Percentiles rank a stretch among this genome's conserved stretches.
phyloP scores from a whole-genome alignment of 2,113 vertebrate genomes.

The Macquaria australasica region DNA sequence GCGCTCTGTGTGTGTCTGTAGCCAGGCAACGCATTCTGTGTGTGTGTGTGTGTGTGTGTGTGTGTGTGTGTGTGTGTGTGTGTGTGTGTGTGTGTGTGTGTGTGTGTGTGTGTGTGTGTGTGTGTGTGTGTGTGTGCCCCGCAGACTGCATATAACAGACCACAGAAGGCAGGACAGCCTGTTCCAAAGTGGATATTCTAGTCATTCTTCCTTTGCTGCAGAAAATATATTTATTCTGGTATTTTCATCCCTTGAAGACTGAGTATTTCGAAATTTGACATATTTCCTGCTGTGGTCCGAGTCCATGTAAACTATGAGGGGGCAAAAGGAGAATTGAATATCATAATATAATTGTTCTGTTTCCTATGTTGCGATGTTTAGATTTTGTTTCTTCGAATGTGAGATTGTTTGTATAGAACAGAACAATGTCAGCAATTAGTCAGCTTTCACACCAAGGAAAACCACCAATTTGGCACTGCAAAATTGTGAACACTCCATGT shows the following conservation, averaged over 20 bases:
- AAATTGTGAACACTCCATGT: constrained; percentile 15
- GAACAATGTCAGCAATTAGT: constrained; percentile 20
- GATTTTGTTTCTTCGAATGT: background rate
- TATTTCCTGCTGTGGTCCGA: background rate
- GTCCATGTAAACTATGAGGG: background rate
- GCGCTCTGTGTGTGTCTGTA: constrained; percentile 64
- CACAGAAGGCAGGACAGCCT: constrained; percentile 74
- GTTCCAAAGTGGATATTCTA: constrained; percentile 68
- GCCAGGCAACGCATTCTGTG: constrained; percentile 63
- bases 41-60: constrained; percentile 24
- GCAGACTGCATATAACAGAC: constrained; percentile 70
- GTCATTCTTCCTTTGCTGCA: constrained; percentile 12
- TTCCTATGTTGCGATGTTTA: background rate
- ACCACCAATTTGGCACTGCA: constrained; percentile 1
- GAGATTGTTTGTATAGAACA: background rate
- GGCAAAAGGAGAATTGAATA: background rate
- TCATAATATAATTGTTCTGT: background rate
- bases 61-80: constrained; percentile 37
- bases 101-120: constrained; percentile 20
- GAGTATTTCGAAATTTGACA: constrained; percentile 12
- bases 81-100: constrained; percentile 22
- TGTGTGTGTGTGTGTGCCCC: constrained; percentile 39
- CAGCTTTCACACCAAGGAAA: constrained; percentile 2
- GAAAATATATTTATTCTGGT: constrained; percentile 24
- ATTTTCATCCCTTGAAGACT: constrained; percentile 19